These are phyloP conservation scores for Limenitis camilla DNA, from an alignment of 2,888 invertebrate species.

Conservation along the genomic window DNA sequence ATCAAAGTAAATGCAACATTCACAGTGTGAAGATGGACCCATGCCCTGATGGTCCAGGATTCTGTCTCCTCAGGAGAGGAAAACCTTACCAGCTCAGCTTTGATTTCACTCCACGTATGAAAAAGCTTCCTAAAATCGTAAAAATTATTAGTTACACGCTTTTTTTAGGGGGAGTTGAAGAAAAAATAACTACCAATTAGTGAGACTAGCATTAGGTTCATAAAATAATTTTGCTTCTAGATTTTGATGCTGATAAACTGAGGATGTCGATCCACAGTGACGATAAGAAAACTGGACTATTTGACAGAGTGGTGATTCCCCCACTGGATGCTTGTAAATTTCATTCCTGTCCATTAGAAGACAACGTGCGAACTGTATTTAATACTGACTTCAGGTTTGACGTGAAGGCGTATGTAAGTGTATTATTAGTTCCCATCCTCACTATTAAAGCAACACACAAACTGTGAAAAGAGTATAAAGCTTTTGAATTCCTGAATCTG, in stretches of 20 bases:
- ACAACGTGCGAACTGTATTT: slow-evolving; percentile 37
- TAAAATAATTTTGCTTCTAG: no score
- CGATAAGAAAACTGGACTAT: slow-evolving; percentile 34
- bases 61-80: slow-evolving; percentile 41
- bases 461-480: no score
- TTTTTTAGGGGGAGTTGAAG: no score
- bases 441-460: no score
- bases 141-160: no score
- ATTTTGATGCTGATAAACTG: slow-evolving; percentile 41
- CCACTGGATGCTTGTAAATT: slow-evolving; percentile 37
- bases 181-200: no score
- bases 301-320: slow-evolving; percentile 32
- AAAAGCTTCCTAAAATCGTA: no score
- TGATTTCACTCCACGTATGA: slow-evolving; percentile 49
- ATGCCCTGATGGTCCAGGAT: slow-evolving; percentile 39
- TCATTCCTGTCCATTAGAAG: slow-evolving; percentile 40
- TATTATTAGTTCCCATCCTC: background rate
- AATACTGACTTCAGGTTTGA: slow-evolving; percentile 39
- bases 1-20: slow-evolving; percentile 38
- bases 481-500: no score
- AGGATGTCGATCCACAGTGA: slow-evolving; percentile 41
- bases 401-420: slow-evolving; percentile 39
- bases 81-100: slow-evolving; percentile 43
- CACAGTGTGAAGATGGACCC: slow-evolving; percentile 46
- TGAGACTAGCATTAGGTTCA: no score